These are phyloP conservation scores for Cirrhinus molitorella DNA, from an alignment of 2,797 vertebrate species.

Conservation along the genomic window DNA sequence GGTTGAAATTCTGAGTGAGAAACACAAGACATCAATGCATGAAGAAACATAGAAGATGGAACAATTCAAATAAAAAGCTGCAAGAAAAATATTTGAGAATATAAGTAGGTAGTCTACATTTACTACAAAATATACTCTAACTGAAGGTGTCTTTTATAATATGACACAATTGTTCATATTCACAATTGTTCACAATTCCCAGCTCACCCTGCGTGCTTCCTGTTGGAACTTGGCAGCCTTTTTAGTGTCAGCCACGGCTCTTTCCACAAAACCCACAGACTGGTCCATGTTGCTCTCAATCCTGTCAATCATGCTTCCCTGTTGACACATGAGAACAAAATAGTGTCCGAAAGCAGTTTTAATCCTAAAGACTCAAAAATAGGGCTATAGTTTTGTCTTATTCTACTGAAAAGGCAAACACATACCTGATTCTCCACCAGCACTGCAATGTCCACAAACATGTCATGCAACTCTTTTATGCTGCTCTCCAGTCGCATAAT, in stretches of 20 bases:
- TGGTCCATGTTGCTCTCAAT: conserved; percentile 99
- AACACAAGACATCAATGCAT: conserved; percentile 2
- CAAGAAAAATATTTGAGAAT: not conserved
- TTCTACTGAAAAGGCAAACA: not conserved
- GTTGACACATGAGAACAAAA: conserved; percentile 12
- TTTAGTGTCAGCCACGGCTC: conserved; percentile 93
- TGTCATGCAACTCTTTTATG: conserved; percentile 97
- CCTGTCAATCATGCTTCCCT: conserved; percentile 95
- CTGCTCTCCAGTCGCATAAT: conserved; percentile 95
- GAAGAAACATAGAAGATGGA: not conserved
- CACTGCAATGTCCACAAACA: conserved; percentile 98
- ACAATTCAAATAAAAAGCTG: not conserved
- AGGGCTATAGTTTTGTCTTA: not conserved
- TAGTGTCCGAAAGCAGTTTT: not conserved
- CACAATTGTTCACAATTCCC: not conserved
- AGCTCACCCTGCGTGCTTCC: conserved; percentile 92
- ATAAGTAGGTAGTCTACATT: not conserved
- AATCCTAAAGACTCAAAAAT: not conserved
- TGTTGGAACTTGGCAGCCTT: conserved; percentile 96
- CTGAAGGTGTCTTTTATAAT: not conserved
- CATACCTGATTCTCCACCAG: conserved; percentile 84
- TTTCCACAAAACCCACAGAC: conserved; percentile 93
- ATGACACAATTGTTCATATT: not conserved
- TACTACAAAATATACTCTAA: not conserved
- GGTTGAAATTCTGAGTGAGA: not conserved